Conservation (phyloP, 2,888 invertebrate genomes). For the Drosophila subquinaria region DNA sequence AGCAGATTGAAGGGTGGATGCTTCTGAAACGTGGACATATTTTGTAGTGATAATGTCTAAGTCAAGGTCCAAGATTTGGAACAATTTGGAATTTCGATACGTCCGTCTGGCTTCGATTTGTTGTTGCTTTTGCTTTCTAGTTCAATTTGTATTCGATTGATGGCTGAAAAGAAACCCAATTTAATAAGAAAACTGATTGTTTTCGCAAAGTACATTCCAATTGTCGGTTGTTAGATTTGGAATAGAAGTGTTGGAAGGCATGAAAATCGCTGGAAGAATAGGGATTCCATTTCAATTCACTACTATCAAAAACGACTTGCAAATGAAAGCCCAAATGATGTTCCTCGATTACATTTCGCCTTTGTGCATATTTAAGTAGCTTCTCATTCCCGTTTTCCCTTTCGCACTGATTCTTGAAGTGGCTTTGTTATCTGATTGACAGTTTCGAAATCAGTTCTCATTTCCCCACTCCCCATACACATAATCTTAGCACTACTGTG, state of each 20-base stretch:
- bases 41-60: not conserved
- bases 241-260: not conserved
- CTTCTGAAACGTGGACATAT: constrained; percentile 33
- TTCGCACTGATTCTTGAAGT: constrained; percentile 13
- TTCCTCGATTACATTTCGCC: not conserved
- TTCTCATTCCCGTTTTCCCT: not conserved
- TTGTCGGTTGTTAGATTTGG: not conserved
- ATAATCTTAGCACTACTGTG: constrained; percentile 37
- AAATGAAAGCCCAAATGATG: not conserved
- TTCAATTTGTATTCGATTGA: constrained; percentile 4
- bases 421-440: constrained; percentile 58
- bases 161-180: not conserved
- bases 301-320: not conserved
- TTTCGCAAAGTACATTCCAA: not conserved
- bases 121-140: constrained; percentile 19
- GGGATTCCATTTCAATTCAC: not conserved
- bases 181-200: constrained; percentile 7
- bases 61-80: constrained; percentile 17
- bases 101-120: constrained; percentile 4
- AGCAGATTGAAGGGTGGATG: not conserved
- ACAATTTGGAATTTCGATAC: constrained; percentile 52
- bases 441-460: constrained; percentile 48
- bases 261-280: not conserved
- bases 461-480: not conserved
- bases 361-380: constrained; percentile 39